Conservation (phyloP, 2,797 vertebrate genomes). For the Lutjanus campechanus region DNA sequence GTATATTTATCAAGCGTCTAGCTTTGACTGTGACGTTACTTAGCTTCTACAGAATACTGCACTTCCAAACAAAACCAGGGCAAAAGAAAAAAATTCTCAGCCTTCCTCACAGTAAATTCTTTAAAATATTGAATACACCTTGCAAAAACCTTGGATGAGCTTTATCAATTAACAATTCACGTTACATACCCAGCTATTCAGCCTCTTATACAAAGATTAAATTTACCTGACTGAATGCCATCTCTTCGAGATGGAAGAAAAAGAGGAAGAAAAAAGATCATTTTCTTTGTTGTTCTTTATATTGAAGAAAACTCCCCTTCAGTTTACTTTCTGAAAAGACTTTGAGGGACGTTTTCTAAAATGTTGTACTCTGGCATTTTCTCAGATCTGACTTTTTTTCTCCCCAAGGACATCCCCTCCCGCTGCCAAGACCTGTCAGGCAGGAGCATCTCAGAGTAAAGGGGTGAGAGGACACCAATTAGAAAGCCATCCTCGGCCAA, state of each 20-base stretch:
- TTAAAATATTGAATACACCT: slow-evolving; percentile 29
- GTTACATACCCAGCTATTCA: slow-evolving; percentile 40
- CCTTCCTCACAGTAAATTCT: slow-evolving; percentile 5
- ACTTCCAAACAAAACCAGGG: slow-evolving; percentile 17
- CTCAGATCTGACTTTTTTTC: slow-evolving; percentile 88
- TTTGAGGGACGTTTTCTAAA: slow-evolving; percentile 82
- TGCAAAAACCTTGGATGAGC: slow-evolving; percentile 39
- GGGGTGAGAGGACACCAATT: slow-evolving; percentile 98
- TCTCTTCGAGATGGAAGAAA: slow-evolving; percentile 77
- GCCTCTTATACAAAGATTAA: slow-evolving; percentile 46
- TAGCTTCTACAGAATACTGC: not conserved
- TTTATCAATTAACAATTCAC: slow-evolving; percentile 30
- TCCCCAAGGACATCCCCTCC: slow-evolving; percentile 95
- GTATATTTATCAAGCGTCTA: not conserved
- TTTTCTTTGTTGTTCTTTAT: slow-evolving; percentile 76
- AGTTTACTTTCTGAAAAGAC: slow-evolving; percentile 83
- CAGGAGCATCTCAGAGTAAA: slow-evolving; percentile 91
- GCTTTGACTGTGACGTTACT: not conserved
- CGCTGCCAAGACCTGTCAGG: slow-evolving; percentile 96
- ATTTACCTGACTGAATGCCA: slow-evolving; percentile 84
- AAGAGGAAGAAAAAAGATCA: not conserved
- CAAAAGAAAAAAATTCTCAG: slow-evolving; percentile 7
- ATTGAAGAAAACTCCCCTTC: slow-evolving; percentile 82
- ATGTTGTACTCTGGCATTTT: slow-evolving; percentile 89
- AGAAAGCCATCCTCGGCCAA: slow-evolving; percentile 93